phyloP scores from a whole-genome alignment of 2,113 vertebrate species.

The Lycocorax pyrrhopterus region DNA sequence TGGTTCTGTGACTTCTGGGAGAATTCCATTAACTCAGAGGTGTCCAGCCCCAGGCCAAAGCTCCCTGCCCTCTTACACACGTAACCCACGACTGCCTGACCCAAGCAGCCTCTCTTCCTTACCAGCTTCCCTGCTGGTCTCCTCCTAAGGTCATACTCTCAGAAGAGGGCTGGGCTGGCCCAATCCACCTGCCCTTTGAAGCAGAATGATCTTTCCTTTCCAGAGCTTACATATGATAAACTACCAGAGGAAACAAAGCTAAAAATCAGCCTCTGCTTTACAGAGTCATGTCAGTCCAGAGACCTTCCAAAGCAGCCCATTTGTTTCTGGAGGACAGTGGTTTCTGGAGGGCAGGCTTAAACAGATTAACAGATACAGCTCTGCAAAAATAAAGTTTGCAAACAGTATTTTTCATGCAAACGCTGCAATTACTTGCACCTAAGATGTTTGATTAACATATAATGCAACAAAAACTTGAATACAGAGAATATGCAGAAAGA shows the following conservation, averaged over 20 bases:
- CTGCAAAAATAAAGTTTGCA: neutral
- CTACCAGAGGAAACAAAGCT: neutral
- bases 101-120: neutral
- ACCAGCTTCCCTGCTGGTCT: neutral
- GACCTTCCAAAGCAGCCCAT: accelerated
- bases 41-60: neutral
- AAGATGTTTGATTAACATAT: neutral
- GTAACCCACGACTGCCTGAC: neutral
- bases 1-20: neutral
- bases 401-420: neutral
- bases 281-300: neutral
- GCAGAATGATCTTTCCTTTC: neutral
- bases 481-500: neutral
- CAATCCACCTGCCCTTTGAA: neutral
- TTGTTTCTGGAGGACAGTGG: neutral
- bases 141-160: neutral
- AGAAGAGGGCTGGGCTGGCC: neutral
- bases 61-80: neutral
- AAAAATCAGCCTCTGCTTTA: neutral
- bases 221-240: neutral
- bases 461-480: neutral
- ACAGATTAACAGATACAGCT: neutral
- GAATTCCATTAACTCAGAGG: neutral
- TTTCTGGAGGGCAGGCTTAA: neutral
- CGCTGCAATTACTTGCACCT: neutral